phyloP scores from a whole-genome alignment of 1,140 invertebrate species.

The Penaeus chinensis region DNA sequence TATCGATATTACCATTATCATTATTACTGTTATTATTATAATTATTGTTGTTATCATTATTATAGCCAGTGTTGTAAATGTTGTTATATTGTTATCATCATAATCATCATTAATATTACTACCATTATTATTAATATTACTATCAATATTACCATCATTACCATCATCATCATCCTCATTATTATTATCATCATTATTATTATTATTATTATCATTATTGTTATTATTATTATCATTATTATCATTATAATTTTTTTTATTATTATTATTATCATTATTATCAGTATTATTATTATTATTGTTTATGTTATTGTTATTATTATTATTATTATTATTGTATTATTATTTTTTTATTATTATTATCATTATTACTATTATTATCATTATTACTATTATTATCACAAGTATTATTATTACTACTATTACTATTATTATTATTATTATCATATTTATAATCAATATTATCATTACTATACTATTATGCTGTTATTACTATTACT shows the following conservation, averaged over 20 bases:
- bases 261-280: slow-evolving; percentile 3
- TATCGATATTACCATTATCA: neutral
- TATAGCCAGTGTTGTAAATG: neutral
- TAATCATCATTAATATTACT: neutral
- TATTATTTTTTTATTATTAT: neutral
- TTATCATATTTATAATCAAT: neutral
- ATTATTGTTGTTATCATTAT: neutral
- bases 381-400: neutral
- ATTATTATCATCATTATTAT: neutral
- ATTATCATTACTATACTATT: neutral
- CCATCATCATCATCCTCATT: neutral
- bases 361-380: too few species aligned
- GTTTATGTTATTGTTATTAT: too few species aligned
- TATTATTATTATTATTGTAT: neutral
- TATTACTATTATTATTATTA: neutral
- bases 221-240: neutral
- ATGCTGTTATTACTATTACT: too few species aligned
- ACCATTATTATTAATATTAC: neutral
- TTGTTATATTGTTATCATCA: neutral
- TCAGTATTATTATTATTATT: neutral
- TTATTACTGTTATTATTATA: neutral
- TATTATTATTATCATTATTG: neutral
- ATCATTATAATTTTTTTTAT: neutral
- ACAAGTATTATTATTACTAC: too few species aligned
- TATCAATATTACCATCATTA: neutral